Evolutionary conservation across 2,888 invertebrate genomes (phyloP).

Genomic region (Ophion ventricosus): DNA sequence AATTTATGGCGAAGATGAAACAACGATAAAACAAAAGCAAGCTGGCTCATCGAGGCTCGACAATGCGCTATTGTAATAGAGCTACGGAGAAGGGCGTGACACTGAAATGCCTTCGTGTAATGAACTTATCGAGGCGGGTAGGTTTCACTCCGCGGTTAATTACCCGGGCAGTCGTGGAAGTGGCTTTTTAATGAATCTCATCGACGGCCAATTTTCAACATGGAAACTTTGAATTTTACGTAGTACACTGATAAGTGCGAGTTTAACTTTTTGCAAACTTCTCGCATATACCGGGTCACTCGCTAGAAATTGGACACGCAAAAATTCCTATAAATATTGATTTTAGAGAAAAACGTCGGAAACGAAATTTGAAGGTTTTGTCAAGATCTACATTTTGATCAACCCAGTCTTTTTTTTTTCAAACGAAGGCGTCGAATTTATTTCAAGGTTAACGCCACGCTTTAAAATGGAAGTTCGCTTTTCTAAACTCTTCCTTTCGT

Average conservation of each 20-base stretch:
- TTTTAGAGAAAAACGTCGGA: neutral
- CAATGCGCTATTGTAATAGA: conserved; percentile 1
- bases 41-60: conserved; percentile 12
- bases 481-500: neutral
- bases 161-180: conserved; percentile 7
- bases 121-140: conserved; percentile 10
- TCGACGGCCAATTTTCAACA: neutral
- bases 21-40: conserved; percentile 13
- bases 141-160: conserved; percentile 14
- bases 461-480: neutral
- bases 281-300: neutral
- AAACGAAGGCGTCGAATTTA: too few species aligned
- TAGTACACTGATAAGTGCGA: neutral
- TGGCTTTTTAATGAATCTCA: conserved; percentile 36
- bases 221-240: conserved; percentile 1
- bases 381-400: too few species aligned
- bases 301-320: neutral
- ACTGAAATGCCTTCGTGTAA: conserved; percentile 1
- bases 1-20: conserved; percentile 15
- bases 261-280: neutral
- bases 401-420: neutral
- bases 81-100: neutral
- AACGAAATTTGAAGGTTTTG: too few species aligned
- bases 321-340: neutral
- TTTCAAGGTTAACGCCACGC: neutral